Base-by-base conservation (phyloP, 2,113 vertebrate species). In the Xiphophorus maculatus region DNA sequence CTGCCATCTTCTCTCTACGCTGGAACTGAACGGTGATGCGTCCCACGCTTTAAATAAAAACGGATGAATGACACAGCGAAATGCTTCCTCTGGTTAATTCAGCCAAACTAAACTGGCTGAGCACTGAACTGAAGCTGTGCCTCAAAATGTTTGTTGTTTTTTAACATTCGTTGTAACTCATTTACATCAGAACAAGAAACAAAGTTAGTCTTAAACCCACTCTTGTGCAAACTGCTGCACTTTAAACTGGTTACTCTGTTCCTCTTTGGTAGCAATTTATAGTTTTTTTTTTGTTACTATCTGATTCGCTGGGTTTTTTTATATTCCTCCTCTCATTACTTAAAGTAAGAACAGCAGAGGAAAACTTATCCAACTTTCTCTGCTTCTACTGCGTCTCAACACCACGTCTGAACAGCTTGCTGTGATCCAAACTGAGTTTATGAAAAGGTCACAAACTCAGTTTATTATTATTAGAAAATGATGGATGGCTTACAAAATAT, bases 1-100 rank as follows among this genome's bases (percentile, higher is more conserved):
- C 73, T n/a, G 70, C 66, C 48, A 72, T 63, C 30, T 22, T 67
- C 37, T 25, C 48, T 78, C 48, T 65, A 40, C 4, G 7, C 30
- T 60, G 48, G 58, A 44, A 54, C 74, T 44, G 73, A 61, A 44
- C 60, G 28, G 51, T 10, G 69, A 68, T 27, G 58, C 44, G 44
- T 51, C 48, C 28, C 28, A 37, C 10, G 4, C 12, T 27, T 66
- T n/a, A 8, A 66, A 42, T 27, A 17, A 40, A 66, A 66, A 6
- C 3, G 27, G n/a, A 13, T 14, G 9, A 11, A 12, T 5, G 33
- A 64, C 2, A 0, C 25, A 25, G 19, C 25, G n/a, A 37, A 37
- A 37, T 2, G 32, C 5, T 66, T 37, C 22, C 19, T 30, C 14
- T 6, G 4, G 17, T 17, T 17, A 30, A 32, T 7, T 63, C 28